Evolutionary conservation across 2,888 invertebrate species (phyloP), one percentile per base, ranked within the genome.

Genomic region (Salpingus planirostris): DNA sequence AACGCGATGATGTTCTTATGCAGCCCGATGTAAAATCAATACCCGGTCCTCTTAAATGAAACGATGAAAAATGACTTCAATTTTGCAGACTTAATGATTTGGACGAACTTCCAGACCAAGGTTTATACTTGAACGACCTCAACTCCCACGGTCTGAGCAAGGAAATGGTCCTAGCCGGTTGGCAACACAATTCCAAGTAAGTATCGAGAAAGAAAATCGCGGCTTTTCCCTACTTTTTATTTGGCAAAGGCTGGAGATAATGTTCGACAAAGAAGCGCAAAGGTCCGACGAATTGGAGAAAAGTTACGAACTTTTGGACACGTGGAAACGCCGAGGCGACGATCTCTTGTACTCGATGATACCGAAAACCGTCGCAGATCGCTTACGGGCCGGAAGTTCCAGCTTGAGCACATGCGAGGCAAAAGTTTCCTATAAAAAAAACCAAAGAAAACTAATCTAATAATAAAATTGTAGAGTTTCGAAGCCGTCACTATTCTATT

Each of bases 271-370:
- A 36, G 88, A 85, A 1, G 89, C 88, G 53, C 77, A 76, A 49
- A 73, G 87, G 33, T 82, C 86, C 21, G 72, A 74, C 31, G 83
- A 87, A 36, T 65, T 92, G 38, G 85, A 87, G 53, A 78, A 80
- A 44, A 88, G 83, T 18, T 72, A 87, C 51, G 70, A 76, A 29
- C 67, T 88, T 11, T 66, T 84, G 11, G 89, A 90, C 55, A 78
- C 81, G 15, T 90, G 89, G 88, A 87, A 89, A 60, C 74, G 79
- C 36, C 76, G 83, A 44, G 85, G 89, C 1, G 89, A 92, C 54
- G 85, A 86, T 44, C 68, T 92, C 3, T 67, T 92, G 0, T 91
- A 91, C 56, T 89, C 91, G 1, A 92, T 92, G 91, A 88, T 92
- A 54, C 92, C 92, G 0, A 78, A 80, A 51, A 77, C 80, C 2